These are phyloP conservation scores for Epicampocera succincta DNA, from an alignment of 2,888 invertebrate species.

Conservation along the genomic window DNA sequence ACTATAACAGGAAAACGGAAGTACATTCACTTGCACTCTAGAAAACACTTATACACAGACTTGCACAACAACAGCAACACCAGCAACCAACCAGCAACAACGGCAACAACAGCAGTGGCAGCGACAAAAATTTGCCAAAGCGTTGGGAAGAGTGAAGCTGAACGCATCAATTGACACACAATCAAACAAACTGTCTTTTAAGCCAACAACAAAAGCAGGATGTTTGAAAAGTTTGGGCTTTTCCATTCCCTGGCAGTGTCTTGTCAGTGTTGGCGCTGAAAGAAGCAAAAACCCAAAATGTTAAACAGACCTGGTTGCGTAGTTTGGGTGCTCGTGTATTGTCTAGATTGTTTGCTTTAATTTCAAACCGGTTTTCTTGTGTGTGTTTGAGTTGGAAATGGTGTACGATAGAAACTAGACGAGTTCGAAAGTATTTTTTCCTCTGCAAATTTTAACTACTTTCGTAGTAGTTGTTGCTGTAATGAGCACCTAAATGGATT, in stretches of 20 bases:
- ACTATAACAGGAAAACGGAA: constrained; percentile 67
- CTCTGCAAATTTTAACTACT: constrained; percentile 8
- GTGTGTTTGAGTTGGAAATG: not conserved
- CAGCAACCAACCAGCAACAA: constrained; percentile 12
- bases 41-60: constrained; percentile 43
- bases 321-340: constrained; percentile 2
- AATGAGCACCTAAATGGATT: constrained; percentile 69
- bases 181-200: constrained; percentile 59
- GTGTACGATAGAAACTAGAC: constrained; percentile 19
- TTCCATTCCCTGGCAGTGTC: not conserved
- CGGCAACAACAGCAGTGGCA: constrained; percentile 1
- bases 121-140: not conserved
- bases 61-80: constrained; percentile 22
- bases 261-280: not conserved
- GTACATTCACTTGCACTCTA: constrained; percentile 68
- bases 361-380: constrained; percentile 33
- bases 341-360: constrained; percentile 64
- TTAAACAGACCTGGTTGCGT: too few relatives aligned
- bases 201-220: constrained; percentile 58
- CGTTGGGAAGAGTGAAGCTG: constrained; percentile 44
- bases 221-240: constrained; percentile 45
- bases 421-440: constrained; percentile 29
- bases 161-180: constrained; percentile 69
- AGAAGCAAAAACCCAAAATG: not conserved
- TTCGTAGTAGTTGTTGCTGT: constrained; percentile 41